phyloP scores from a whole-genome alignment of 2,888 invertebrate genomes.

The Brenthis daphne region DNA sequence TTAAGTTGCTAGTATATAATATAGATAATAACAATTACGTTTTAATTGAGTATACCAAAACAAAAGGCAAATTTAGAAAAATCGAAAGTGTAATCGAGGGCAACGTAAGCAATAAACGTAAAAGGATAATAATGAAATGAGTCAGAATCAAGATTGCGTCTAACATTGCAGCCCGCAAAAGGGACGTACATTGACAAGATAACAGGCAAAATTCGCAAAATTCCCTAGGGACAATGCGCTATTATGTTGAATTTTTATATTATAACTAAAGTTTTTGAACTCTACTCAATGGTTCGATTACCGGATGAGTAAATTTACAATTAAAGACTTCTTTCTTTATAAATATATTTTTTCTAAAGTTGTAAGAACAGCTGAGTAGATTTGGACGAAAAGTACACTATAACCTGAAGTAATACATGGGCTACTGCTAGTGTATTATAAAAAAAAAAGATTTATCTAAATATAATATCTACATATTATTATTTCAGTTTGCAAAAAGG shows the following conservation, averaged over 20 bases:
- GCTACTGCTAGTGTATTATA: too few species aligned
- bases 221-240: slow-evolving; percentile 6
- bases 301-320: too few species aligned
- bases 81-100: slow-evolving; percentile 13
- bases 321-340: too few species aligned
- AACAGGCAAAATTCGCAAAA: slow-evolving; percentile 51
- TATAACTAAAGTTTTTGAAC: too few species aligned
- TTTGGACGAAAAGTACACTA: too few species aligned
- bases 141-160: slow-evolving; percentile 35
- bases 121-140: slow-evolving; percentile 32
- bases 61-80: slow-evolving; percentile 1
- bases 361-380: too few species aligned
- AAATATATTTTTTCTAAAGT: too few species aligned
- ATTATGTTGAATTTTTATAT: neutral
- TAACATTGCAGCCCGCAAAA: slow-evolving; percentile 41
- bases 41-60: neutral
- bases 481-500: slow-evolving; percentile 39
- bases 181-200: slow-evolving; percentile 39
- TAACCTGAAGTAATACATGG: too few species aligned
- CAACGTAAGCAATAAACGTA: slow-evolving; percentile 18
- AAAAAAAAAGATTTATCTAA: too few species aligned
- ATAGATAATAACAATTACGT: too few species aligned
- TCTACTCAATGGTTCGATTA: too few species aligned
- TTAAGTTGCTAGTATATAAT: too few species aligned
- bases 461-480: slow-evolving; percentile 18